These are phyloP conservation scores for Melitaea cinxia DNA, from an alignment of 1,140 invertebrate species.

Conservation along the genomic window DNA sequence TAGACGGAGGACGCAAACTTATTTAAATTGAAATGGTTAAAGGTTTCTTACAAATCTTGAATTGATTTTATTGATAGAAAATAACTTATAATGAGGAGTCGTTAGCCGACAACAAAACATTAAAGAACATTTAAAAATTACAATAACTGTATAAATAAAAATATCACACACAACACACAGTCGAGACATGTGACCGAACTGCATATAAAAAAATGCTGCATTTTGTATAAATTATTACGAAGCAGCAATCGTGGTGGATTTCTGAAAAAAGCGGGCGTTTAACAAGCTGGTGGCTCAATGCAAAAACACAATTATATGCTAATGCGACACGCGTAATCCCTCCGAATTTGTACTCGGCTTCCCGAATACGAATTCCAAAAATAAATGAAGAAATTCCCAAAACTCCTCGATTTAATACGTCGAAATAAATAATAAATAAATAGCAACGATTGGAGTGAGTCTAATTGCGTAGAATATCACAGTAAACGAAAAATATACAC, in stretches of 20 bases:
- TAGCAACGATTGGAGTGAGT: background rate
- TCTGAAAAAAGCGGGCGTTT: conserved; percentile 69
- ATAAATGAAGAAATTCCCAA: conserved; percentile 12
- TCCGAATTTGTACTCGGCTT: conserved; percentile 40
- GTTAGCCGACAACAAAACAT: background rate
- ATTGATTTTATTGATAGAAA: background rate
- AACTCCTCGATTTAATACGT: background rate
- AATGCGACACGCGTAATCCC: conserved; percentile 69
- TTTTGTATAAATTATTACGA: conserved; percentile 70
- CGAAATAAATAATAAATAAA: background rate
- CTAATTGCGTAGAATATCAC: background rate
- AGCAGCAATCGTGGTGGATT: conserved; percentile 53
- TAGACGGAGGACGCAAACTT: conserved; percentile 13
- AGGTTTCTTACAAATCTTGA: conserved; percentile 8
- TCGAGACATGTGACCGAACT: conserved; percentile 6
- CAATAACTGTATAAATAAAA: background rate
- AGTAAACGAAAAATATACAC: background rate
- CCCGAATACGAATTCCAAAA: conserved; percentile 17
- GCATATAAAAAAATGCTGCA: conserved; percentile 25
- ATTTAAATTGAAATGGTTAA: conserved; percentile 23
- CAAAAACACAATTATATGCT: conserved; percentile 77
- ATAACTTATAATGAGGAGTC: background rate
- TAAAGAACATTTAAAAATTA: background rate
- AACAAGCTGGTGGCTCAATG: conserved; percentile 63
- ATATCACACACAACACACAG: background rate